A percentile compares a stretch with the other conserved stretches of the same genome.
Conservation (phyloP, 1,140 invertebrate species). For the Euwallacea similis region DNA sequence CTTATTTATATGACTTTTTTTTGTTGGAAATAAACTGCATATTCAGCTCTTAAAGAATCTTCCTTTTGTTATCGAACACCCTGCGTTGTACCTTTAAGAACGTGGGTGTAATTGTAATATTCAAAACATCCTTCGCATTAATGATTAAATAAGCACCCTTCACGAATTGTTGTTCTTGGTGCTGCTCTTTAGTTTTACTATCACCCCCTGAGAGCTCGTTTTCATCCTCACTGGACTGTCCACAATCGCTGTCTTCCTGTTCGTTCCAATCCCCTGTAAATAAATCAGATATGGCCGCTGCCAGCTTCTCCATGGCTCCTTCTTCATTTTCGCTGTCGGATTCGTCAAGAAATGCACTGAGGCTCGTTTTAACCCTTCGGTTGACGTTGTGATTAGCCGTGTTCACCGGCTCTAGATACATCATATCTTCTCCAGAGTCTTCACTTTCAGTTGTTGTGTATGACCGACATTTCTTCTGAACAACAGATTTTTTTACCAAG, state of each 20-base stretch:
- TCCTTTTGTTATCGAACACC: too few relatives aligned
- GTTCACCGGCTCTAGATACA: constrained; percentile 50
- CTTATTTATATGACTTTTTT: too few relatives aligned
- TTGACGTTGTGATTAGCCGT: constrained; percentile 44
- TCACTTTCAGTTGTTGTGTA: constrained; percentile 49
- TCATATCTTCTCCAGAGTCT: constrained; percentile 52
- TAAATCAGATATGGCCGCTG: constrained; percentile 71
- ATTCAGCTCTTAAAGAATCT: too few relatives aligned
- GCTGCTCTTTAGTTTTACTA: constrained; percentile 27
- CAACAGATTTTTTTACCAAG: constrained; percentile 15
- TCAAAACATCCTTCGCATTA: constrained; percentile 67
- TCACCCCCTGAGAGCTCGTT: constrained; percentile 52
- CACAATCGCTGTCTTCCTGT: constrained; percentile 71
- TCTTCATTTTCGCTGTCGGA: constrained; percentile 82
- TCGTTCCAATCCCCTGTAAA: constrained; percentile 78
- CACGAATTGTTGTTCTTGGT: constrained; percentile 53
- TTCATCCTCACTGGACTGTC: constrained; percentile 69
- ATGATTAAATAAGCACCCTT: constrained; percentile 68
- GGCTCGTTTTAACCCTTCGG: constrained; percentile 52
- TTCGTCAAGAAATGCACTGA: constrained; percentile 66
- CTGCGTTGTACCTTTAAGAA: constrained; percentile 54
- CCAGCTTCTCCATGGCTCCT: constrained; percentile 68
- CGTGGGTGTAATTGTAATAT: constrained; percentile 70
- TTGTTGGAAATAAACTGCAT: too few relatives aligned
- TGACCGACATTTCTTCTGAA: constrained; percentile 41